These are phyloP conservation scores for Stomorhina lunata DNA, from an alignment of 2,888 invertebrate genomes.

Conservation along the genomic window DNA sequence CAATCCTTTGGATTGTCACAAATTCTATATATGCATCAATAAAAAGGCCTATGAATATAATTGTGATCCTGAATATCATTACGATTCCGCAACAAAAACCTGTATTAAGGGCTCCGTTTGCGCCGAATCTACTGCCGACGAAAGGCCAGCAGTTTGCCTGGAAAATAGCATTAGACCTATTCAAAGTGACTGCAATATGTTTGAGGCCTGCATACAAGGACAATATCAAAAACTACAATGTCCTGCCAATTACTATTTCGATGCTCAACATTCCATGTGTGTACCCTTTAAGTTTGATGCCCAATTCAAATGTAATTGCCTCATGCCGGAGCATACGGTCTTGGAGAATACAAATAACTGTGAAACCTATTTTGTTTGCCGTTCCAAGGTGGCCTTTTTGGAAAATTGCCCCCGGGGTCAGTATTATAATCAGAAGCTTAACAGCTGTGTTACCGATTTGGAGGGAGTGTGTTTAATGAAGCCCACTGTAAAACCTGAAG, in stretches of 20 bases:
- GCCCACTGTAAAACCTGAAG: slow-evolving; percentile 51
- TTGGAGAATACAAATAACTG: slow-evolving; percentile 68
- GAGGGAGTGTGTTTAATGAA: slow-evolving; percentile 67
- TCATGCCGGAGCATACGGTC: slow-evolving; percentile 69
- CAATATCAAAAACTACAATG: slow-evolving; percentile 63
- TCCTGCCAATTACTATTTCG: slow-evolving; percentile 66
- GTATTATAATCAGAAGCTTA: slow-evolving; percentile 66
- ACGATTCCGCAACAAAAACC: slow-evolving; percentile 60
- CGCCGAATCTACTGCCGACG: background rate
- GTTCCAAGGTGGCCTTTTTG: slow-evolving; percentile 62
- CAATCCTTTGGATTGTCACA: slow-evolving; percentile 66
- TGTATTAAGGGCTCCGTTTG: slow-evolving; percentile 12
- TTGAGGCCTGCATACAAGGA: slow-evolving; percentile 66
- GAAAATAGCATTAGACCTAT: slow-evolving; percentile 9
- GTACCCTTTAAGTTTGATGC: slow-evolving; percentile 54
- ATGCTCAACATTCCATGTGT: slow-evolving; percentile 63
- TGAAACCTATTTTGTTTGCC: slow-evolving; percentile 70
- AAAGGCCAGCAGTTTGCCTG: background rate
- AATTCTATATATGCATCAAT: slow-evolving; percentile 69
- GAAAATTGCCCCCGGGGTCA: slow-evolving; percentile 68
- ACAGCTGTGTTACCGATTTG: slow-evolving; percentile 68
- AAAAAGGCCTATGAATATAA: slow-evolving; percentile 64
- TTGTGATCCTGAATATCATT: slow-evolving; percentile 67
- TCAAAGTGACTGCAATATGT: slow-evolving; percentile 35
- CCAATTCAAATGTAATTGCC: slow-evolving; percentile 70